These are phyloP conservation scores for Emmelina monodactyla DNA, from an alignment of 2,888 invertebrate species.

Conservation along the genomic window DNA sequence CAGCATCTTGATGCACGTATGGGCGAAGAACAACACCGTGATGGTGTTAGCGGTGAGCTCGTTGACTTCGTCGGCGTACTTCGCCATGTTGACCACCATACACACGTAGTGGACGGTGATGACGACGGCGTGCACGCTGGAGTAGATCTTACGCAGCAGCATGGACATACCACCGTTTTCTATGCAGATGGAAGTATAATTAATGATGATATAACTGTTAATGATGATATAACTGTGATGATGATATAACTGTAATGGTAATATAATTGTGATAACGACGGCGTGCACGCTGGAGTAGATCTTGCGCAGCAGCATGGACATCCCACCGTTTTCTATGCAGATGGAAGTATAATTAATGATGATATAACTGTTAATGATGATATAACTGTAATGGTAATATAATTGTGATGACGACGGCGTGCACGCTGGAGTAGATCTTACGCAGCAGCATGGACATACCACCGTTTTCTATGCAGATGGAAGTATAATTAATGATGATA, in stretches of 20 bases:
- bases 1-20: constrained; percentile 75
- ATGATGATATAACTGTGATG: background rate
- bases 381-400: no score
- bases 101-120: constrained; percentile 69
- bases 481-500: no score
- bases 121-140: constrained; percentile 67
- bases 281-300: constrained; percentile 69
- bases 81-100: constrained; percentile 72
- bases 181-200: no score
- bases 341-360: no score
- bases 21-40: constrained; percentile 81
- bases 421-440: constrained; percentile 66
- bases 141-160: constrained; percentile 68
- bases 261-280: constrained; percentile 65
- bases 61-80: constrained; percentile 79
- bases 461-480: constrained; percentile 42
- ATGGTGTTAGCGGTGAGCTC: constrained; percentile 80
- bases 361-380: no score
- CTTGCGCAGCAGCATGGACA: constrained; percentile 66
- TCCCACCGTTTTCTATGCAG: constrained; percentile 45
- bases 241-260: no score
- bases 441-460: constrained; percentile 64
- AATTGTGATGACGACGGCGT: constrained; percentile 69
- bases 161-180: constrained; percentile 52
- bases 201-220: constrained; percentile 4